Base-by-base conservation (phyloP, 1,140 invertebrate species). In the Drosophila tristis region DNA sequence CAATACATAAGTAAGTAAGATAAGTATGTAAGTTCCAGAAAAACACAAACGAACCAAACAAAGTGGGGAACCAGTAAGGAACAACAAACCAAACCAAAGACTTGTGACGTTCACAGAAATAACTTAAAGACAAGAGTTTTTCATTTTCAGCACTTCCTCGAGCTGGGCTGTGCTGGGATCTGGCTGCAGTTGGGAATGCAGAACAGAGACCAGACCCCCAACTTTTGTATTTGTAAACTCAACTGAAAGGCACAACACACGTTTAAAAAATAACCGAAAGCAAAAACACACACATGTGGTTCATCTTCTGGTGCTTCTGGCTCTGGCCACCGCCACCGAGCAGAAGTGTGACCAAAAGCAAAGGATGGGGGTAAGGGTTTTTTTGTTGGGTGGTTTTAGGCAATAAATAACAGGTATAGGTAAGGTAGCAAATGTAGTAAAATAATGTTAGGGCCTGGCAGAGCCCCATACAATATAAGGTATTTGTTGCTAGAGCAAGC, bases 401-500 rank as follows among this genome's bases (percentile, higher is more conserved):
- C 42, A 49, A 43, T 39, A 62, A 68, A 77, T 51, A 77, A 39
- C 35, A 39, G 35, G 35, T 59, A 59, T 42, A 39, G 48, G 26
- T 49, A 44, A 66, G 59, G 67, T 45, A 23, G 49, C 60, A 74
- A 45, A 45, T 39, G 59, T 74, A 43, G 65, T 71, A 59, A 71
- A 71, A 72, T 60, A 71, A 72, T 71, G 42, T 71, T 64, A 48
- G 67, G 50, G 63, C 63, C 63, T 63, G 45, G 60, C 61, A 29
- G 45, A 45, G 63, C 60, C 53, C 44, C 70, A 71, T 70, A 13
- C 35, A 39, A 5, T 31, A 64, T 68, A 71, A 75, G 78, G 72
- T 80, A 73, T 74, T 74, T 65, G 79, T 84, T 72, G 66, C 80
- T 84, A 85, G 67, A 60, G 72, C 80, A 85, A 85, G 80, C 80